phyloP scores from a whole-genome alignment of 2,113 vertebrate genomes.

The Lates calcarifer region DNA sequence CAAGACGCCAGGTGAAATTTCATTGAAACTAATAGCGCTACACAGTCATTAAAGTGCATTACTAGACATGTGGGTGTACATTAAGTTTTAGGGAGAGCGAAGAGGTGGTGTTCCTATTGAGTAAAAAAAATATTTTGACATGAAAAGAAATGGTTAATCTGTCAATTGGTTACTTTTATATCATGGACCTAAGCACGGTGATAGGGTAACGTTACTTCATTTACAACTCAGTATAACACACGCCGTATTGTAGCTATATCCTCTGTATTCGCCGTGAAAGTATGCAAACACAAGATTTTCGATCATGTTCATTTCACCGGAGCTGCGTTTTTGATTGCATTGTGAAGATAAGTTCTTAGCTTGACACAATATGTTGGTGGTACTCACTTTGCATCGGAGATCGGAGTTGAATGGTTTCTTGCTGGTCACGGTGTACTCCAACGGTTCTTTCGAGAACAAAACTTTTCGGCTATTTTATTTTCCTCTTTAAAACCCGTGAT shows the following conservation, averaged over 20 bases:
- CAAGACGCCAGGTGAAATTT: constrained; percentile 20
- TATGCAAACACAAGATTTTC: too few relatives aligned
- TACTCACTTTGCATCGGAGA: constrained; percentile 71
- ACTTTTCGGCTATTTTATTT: constrained; percentile 13
- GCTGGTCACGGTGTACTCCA: constrained; percentile 33
- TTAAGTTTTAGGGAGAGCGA: background rate
- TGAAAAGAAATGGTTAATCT: too few relatives aligned
- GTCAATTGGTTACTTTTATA: background rate
- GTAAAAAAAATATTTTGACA: background rate
- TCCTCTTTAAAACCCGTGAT: background rate
- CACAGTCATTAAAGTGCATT: background rate
- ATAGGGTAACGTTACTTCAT: too few relatives aligned
- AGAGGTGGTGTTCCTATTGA: background rate
- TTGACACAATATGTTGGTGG: constrained; percentile 7
- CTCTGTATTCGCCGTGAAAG: background rate
- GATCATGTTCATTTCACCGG: background rate
- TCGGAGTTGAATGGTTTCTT: constrained; percentile 40
- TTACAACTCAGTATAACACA: background rate
- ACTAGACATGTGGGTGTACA: background rate
- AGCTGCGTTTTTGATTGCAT: background rate
- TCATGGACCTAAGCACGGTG: background rate
- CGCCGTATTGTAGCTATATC: background rate
- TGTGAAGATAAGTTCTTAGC: background rate
- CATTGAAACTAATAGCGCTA: background rate
- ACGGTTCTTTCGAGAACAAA: background rate